These are phyloP conservation scores for Sphecodes monilicornis DNA, from an alignment of 2,888 invertebrate genomes.

Conservation along the genomic window DNA sequence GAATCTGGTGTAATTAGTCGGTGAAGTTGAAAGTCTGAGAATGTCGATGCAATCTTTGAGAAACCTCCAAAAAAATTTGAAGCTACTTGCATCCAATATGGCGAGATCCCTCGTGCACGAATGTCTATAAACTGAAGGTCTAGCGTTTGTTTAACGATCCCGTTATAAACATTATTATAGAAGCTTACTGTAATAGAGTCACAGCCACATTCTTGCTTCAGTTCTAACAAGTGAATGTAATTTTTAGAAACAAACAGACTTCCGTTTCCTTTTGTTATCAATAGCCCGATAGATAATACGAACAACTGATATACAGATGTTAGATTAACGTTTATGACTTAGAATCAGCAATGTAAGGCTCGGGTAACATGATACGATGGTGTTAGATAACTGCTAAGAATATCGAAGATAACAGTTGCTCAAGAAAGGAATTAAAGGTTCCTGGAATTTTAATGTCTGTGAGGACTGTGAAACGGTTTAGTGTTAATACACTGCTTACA, in stretches of 20 bases:
- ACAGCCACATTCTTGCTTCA: neutral
- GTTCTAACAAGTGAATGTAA: no score
- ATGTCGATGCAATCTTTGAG: no score
- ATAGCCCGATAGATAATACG: neutral
- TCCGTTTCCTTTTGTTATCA: neutral
- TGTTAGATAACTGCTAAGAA: slow-evolving; percentile 15
- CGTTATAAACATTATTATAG: neutral
- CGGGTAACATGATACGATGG: neutral
- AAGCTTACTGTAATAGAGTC: neutral
- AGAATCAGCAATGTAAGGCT: no score
- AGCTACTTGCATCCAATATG: neutral
- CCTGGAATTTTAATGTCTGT: neutral
- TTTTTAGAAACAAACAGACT: neutral
- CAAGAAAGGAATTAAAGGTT: neutral
- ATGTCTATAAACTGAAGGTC: neutral
- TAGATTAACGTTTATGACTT: neutral
- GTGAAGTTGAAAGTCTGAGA: no score
- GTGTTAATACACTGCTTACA: neutral
- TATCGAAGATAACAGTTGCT: slow-evolving; percentile 14
- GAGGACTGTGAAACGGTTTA: neutral
- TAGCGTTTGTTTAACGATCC: neutral
- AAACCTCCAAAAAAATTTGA: neutral
- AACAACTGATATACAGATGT: neutral
- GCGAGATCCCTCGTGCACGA: neutral
- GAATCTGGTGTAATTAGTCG: no score